Base-by-base conservation (phyloP, 2,113 vertebrate genomes). In the Synodontis membranacea region DNA sequence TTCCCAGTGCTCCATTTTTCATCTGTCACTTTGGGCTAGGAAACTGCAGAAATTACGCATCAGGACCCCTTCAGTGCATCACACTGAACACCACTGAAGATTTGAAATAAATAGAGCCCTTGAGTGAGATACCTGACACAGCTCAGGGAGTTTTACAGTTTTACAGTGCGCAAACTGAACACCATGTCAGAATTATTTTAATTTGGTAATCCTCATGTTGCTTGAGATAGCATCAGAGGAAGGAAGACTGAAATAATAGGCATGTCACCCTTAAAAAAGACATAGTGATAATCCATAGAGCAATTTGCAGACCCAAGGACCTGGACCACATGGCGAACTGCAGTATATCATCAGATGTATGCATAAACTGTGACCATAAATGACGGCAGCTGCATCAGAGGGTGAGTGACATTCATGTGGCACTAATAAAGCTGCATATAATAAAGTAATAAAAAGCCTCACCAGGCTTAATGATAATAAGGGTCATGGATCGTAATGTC, bases 371-470 rank as follows among this genome's bases (percentile, higher is more conserved):
- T 68, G 58, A 48, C 34, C 39, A 82, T 86, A 83, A 84, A 86
- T 58, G 86, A 74, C 82, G 81, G 8, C 50, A 86, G 85, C 50
- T 21, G 23, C 82, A 79, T 79, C 85, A 50, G 37, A 25, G 83
- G 17, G n/a, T 68, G 58, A 86, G 52, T 81, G 80, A 86, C 82
- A 89, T 86, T 88, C 79, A 87, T 46, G 74, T 88, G 74, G 76
- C 86, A 68, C 83, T 87, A 80, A 81, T 86, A 89, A 87, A 89
- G 84, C 62, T 84, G 5, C 48, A 78, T 87, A 84, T 90, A 86
- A 87, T 87, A 88, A 84, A 89, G 75, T 56, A 87, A 90, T 89
- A 88, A 84, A 89, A 85, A 89, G 86, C 84, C 58, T 86, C 25
- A 74, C 70, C 44, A 9, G 50, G 60, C 50, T 84, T 64, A 83